Evolutionary conservation across 2,113 vertebrate species (phyloP).

Genomic region (Caloenas nicobarica): DNA sequence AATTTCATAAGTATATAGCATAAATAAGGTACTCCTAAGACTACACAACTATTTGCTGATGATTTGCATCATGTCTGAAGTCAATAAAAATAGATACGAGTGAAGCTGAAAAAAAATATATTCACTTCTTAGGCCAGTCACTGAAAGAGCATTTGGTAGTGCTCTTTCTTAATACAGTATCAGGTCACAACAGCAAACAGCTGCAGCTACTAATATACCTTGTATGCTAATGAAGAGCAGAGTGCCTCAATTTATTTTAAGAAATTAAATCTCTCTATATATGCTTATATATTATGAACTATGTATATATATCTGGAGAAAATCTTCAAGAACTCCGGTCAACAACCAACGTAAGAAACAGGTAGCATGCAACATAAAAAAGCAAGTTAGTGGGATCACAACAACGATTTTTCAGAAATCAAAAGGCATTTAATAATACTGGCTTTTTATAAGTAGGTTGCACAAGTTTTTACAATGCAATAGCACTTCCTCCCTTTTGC

Average conservation of each 20-base stretch:
- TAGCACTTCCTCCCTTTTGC: not conserved
- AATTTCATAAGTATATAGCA: not conserved
- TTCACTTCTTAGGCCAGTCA: not conserved
- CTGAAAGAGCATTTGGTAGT: not conserved
- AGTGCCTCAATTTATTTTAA: not conserved
- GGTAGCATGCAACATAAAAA: not conserved
- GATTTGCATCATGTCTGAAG: not conserved
- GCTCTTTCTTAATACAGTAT: not conserved
- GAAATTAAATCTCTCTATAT: not conserved
- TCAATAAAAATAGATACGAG: not conserved
- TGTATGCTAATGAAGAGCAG: not conserved
- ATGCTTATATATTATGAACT: not conserved
- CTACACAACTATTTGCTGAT: not conserved
- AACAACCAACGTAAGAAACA: not conserved
- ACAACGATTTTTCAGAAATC: not conserved
- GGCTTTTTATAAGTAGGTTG: not conserved
- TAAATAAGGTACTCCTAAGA: not conserved
- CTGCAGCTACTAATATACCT: not conserved
- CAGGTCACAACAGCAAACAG: not conserved
- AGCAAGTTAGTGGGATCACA: not conserved
- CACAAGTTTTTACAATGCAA: not conserved
- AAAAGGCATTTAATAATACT: not conserved
- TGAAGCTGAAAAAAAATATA: not conserved
- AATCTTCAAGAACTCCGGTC: not conserved
- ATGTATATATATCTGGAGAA: not conserved